Conservation (phyloP, 2,113 vertebrate species). For the Anarrhichthys ocellatus region DNA sequence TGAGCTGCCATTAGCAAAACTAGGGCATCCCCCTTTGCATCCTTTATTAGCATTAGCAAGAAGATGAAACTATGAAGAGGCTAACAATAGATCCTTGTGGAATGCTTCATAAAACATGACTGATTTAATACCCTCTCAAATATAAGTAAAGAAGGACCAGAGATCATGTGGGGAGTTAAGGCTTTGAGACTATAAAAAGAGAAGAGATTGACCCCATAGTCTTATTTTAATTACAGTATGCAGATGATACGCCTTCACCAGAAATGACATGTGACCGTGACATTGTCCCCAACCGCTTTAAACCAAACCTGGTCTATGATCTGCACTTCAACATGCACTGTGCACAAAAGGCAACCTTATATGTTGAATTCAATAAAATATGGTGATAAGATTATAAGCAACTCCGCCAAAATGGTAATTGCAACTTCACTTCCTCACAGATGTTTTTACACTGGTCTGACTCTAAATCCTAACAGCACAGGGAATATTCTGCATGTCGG, state of each 20-base stretch:
- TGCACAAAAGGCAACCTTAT: slow-evolving; percentile 27
- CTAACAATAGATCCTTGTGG: slow-evolving; percentile 58
- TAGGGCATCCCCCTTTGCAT: slow-evolving; percentile 68
- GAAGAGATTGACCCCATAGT: slow-evolving; percentile 27
- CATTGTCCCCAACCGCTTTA: slow-evolving; percentile 34
- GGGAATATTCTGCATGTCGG: slow-evolving; percentile 29
- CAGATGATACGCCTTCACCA: slow-evolving; percentile 43
- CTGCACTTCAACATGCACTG: slow-evolving; percentile 10
- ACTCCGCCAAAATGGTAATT: slow-evolving; percentile 30
- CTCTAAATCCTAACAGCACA: slow-evolving; percentile 16
- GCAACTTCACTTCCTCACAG: background rate
- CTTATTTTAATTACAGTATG: slow-evolving; percentile 63
- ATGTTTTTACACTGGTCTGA: slow-evolving; percentile 12
- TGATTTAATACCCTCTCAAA: slow-evolving; percentile 64
- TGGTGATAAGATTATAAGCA: slow-evolving; percentile 22
- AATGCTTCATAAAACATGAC: slow-evolving; percentile 58
- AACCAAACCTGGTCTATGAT: slow-evolving; percentile 24
- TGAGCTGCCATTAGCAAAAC: slow-evolving; percentile 61
- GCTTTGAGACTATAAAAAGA: slow-evolving; percentile 47
- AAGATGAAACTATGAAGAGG: slow-evolving; percentile 58
- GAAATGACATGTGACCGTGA: slow-evolving; percentile 63
- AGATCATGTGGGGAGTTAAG: slow-evolving; percentile 40
- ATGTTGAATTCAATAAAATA: slow-evolving; percentile 49
- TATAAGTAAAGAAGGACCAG: slow-evolving; percentile 55
- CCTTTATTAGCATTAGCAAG: slow-evolving; percentile 66